Conservation (phyloP, 2,888 invertebrate genomes). For the Hyposoter didymator region DNA sequence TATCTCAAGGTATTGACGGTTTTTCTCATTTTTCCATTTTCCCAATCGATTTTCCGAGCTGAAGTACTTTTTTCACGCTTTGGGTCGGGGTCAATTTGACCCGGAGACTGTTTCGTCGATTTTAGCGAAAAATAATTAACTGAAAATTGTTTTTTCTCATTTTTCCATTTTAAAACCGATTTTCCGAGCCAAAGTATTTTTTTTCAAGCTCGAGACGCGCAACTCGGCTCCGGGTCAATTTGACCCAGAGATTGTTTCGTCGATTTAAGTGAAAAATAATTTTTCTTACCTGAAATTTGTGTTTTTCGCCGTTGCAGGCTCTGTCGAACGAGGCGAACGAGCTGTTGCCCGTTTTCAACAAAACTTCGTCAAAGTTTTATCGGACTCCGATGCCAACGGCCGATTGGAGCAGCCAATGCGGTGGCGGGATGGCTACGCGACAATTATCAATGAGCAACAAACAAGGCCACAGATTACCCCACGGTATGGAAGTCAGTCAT, state of each 20-base stretch:
- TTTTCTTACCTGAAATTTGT: too few species aligned
- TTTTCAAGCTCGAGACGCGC: too few species aligned
- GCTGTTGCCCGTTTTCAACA: slow-evolving; percentile 98
- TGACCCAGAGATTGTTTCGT: too few species aligned
- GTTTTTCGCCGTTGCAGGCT: too few species aligned
- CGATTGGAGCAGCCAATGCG: slow-evolving; percentile 93
- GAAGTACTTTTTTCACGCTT: neutral
- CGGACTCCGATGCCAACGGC: slow-evolving; percentile 91
- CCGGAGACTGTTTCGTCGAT: too few species aligned
- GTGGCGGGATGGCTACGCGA: slow-evolving; percentile 81
- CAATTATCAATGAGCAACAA: slow-evolving; percentile 79
- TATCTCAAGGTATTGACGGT: slow-evolving; percentile 93
- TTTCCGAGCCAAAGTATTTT: too few species aligned
- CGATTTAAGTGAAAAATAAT: neutral
- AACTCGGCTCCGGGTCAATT: too few species aligned
- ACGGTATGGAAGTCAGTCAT: slow-evolving; percentile 77
- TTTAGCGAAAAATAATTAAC: too few species aligned
- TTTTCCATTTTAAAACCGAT: too few species aligned
- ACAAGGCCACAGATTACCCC: slow-evolving; percentile 79
- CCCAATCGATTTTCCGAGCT: neutral
- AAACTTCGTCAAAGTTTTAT: slow-evolving; percentile 97
- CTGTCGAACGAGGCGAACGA: slow-evolving; percentile 98
- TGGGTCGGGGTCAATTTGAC: too few species aligned
- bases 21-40: neutral
- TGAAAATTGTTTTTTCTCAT: too few species aligned